Evolutionary conservation across 2,113 vertebrate genomes (phyloP), one percentile per base, ranked within the genome.

Genomic region (Amphiprion ocellaris): DNA sequence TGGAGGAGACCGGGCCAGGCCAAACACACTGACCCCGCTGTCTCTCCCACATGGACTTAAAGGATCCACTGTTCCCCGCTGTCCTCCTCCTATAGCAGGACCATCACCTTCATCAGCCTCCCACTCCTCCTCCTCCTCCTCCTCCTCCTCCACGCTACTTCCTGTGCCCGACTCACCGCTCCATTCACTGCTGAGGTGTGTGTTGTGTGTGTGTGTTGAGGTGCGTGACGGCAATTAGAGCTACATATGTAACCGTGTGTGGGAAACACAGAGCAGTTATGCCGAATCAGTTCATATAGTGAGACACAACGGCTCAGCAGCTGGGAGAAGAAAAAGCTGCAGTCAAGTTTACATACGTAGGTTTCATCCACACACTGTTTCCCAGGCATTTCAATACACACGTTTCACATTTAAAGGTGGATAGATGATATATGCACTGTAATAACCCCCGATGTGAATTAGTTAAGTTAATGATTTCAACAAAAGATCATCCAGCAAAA

Each of bases 11-110:
- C 77, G 16, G 60, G 86, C 85, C 92, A 92, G 92, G 71, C 75
- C 82, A 92, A 90, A 86, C 90, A 94, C 93, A 95, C 91, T 94
- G 93, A 91, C 87, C 85, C 78, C 24, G 86, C 93, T 95, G 94
- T 95, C 79, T 89, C 84, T 71, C 74, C 65, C 75, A 3, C 82
- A 69, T 54, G 63, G 84, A 81, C 88, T 93, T 93, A 92, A 94
- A 94, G 93, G 89, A 86, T 61, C 74, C 90, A 90, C 87, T 94
- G 94, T 94, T 94, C 83, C 69, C 85, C 76, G 79, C 69, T 72
- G 78, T 87, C 77, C 82, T 72, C 73, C 75, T 82, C 72, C 71
- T 84, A 77, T 56, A 82, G 81, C 85, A 50, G 14, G 52, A 66
- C 79, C 82, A 81, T 77, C 82, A 77, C 64, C 85, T 69, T 55